Evolutionary conservation across 1,140 invertebrate species (phyloP).

Genomic region (Callitettix versicolor): DNA sequence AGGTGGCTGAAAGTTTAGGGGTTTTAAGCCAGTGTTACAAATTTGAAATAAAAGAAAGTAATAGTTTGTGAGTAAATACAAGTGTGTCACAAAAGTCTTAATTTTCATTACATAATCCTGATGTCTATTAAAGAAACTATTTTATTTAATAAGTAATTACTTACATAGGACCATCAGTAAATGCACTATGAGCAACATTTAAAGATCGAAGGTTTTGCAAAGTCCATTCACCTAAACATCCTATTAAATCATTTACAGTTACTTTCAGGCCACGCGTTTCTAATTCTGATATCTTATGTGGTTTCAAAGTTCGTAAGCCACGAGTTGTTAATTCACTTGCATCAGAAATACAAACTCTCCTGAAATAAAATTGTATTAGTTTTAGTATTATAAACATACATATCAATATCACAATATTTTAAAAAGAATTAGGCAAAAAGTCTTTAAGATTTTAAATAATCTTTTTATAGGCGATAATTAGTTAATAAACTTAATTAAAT

Average conservation of each 20-base stretch:
- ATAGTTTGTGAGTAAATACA: too few species aligned
- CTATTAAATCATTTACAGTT: slow-evolving; percentile 53
- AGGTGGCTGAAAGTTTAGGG: too few species aligned
- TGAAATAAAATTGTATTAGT: slow-evolving; percentile 29
- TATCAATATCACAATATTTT: not conserved
- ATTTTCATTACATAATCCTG: too few species aligned
- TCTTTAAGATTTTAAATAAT: too few species aligned
- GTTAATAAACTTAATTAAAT: too few species aligned
- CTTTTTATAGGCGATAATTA: too few species aligned
- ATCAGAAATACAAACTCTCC: slow-evolving; percentile 42
- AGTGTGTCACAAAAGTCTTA: too few species aligned
- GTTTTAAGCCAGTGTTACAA: too few species aligned
- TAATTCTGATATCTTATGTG: slow-evolving; percentile 53
- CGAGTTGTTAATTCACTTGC: slow-evolving; percentile 45
- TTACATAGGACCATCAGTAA: slow-evolving; percentile 43
- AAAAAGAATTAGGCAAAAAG: too few species aligned
- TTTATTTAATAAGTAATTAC: slow-evolving; percentile 8
- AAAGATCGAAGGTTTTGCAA: slow-evolving; percentile 51
- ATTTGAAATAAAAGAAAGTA: too few species aligned
- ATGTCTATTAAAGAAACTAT: too few species aligned
- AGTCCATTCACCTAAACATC: slow-evolving; percentile 62
- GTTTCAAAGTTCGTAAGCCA: slow-evolving; percentile 51
- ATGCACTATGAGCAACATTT: slow-evolving; percentile 55
- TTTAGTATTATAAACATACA: too few species aligned
- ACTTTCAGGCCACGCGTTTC: slow-evolving; percentile 51